Base-by-base conservation (phyloP, 2,888 invertebrate species). In the Ennomos quercinarius region DNA sequence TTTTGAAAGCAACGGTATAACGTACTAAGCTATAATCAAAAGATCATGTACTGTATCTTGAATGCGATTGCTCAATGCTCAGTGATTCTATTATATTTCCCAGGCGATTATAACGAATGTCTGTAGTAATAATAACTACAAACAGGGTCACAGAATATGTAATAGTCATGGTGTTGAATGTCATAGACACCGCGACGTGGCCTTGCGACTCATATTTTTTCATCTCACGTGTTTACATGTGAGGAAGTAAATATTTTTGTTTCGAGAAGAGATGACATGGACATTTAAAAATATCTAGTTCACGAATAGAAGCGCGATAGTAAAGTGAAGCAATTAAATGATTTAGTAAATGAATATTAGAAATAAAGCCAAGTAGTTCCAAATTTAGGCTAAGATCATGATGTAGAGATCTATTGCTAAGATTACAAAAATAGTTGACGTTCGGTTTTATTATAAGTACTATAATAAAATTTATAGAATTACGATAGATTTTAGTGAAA, bases 151-250 rank as follows among this genome's bases (percentile, higher is more conserved):
- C 27, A 27, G 27, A 27, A 27, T 6, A 6, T 4, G 5, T 27
- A 27, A 27, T 6, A 27, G 27, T 6, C 27, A 13, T 10, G 43
- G 60, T 47, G 47, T 61, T 48, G 47, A 56, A 67, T 82, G 66
- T 70, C 78, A 76, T 39, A 68, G 43, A 43, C 11, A 69, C 77
- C 80, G 72, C 75, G 71, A 68, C 10, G 2, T 40, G 60, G 47
- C 82, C 76, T 79, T 77, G 73, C 57, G 45, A 60, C 57, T 68
- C 60, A 63, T 74, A 66, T 71, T 71, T 71, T 71, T 65, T 63
- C 43, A 51, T 62, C 54, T 59, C 61, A 43, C 65, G 61, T 66
- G 63, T 60, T 17, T 9, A 42, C 48, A 37, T 62, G 45, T 46
- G 39, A 36, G n/a, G 47, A 67, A 56, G 56, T 69, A 67, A 71